Evolutionary conservation across 2,888 invertebrate genomes (phyloP).

Genomic region (Lordiphosa andalusiaca): DNA sequence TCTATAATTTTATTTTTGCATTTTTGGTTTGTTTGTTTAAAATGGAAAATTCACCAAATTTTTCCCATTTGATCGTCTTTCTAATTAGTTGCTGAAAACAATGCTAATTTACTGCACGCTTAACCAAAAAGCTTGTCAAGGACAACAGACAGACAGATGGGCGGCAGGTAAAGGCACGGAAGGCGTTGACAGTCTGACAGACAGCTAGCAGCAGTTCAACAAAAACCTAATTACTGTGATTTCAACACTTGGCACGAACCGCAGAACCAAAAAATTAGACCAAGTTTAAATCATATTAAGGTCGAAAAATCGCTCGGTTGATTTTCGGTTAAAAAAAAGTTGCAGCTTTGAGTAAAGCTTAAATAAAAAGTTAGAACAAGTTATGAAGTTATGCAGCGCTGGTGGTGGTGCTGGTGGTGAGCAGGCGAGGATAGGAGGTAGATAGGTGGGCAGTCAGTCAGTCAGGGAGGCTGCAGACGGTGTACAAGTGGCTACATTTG

Average conservation of each 20-base stretch:
- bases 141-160: slow-evolving; percentile 5
- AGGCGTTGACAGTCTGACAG: slow-evolving; percentile 1
- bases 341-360: neutral
- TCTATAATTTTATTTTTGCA: neutral
- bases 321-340: slow-evolving; percentile 1
- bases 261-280: slow-evolving; percentile 3
- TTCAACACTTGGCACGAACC: neutral
- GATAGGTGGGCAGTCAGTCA: neutral
- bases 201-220: slow-evolving; percentile 1
- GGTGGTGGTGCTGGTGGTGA: neutral
- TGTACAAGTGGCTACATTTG: slow-evolving; percentile 3
- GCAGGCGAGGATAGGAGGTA: too few species aligned
- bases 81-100: slow-evolving; percentile 3
- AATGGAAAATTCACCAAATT: neutral
- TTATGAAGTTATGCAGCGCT: slow-evolving; percentile 29
- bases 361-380: slow-evolving; percentile 46
- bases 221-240: slow-evolving; percentile 12
- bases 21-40: neutral
- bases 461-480: neutral
- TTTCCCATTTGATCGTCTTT: neutral
- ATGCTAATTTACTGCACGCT: slow-evolving; percentile 2
- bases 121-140: slow-evolving; percentile 6
- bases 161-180: neutral
- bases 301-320: neutral
- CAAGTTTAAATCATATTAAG: slow-evolving; percentile 3